Percentiles rank a stretch among this genome's conserved stretches.
Conservation (phyloP, 2,888 invertebrate genomes). For the Palloptera scutellata region DNA sequence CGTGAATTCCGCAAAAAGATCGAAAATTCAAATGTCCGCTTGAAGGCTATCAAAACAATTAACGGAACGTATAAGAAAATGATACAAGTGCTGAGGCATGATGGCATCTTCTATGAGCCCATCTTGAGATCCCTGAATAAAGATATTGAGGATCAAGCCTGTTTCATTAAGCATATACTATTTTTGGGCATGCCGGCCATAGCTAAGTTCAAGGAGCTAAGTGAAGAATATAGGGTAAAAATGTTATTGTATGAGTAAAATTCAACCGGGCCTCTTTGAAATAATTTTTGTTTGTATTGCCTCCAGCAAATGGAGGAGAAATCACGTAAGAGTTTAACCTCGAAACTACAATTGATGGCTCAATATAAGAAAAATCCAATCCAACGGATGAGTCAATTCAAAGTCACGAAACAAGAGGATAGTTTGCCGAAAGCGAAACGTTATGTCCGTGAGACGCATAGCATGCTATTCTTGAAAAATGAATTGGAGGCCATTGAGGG, state of each 20-base stretch:
- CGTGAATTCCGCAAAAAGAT: constrained; percentile 54
- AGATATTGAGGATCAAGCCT: constrained; percentile 61
- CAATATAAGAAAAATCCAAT: constrained; percentile 41
- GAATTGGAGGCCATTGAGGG: constrained; percentile 55
- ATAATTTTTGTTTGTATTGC: background rate
- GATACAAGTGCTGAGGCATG: constrained; percentile 55
- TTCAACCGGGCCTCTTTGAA: background rate
- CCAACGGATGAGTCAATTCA: constrained; percentile 27
- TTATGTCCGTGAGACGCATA: constrained; percentile 60
- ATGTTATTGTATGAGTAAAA: background rate
- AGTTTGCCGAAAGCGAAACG: constrained; percentile 43
- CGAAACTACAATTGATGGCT: constrained; percentile 50
- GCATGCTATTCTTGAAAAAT: constrained; percentile 56
- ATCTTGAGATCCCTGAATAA: constrained; percentile 56
- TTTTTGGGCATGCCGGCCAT: constrained; percentile 60
- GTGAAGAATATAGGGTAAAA: constrained; percentile 51
- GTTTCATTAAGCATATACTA: constrained; percentile 59
- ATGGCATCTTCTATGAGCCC: constrained; percentile 62
- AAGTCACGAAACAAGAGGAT: background rate
- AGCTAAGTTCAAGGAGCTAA: constrained; percentile 51
- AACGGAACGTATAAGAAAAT: constrained; percentile 58
- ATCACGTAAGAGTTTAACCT: constrained; percentile 50
- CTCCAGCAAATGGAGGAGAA: constrained; percentile 50
- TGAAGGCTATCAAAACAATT: constrained; percentile 58
- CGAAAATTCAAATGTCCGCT: constrained; percentile 59